Percentiles rank a stretch among this genome's conserved stretches.
Evolutionary conservation across 2,113 vertebrate species (phyloP).

Genomic region (Halichoerus grypus): DNA sequence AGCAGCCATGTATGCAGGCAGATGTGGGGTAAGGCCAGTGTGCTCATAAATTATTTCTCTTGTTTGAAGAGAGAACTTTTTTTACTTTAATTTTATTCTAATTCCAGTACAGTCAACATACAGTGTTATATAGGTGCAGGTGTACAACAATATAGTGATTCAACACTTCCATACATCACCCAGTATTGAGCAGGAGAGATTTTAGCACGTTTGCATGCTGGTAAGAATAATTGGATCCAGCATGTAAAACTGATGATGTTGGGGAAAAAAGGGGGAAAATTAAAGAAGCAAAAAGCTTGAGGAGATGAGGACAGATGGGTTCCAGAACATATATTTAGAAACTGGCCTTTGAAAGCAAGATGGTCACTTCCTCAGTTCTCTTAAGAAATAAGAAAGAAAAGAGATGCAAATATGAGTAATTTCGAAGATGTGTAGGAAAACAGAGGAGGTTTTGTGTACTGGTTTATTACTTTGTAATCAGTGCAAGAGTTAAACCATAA

Average conservation of each 20-base stretch:
- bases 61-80: neutral
- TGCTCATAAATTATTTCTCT: neutral
- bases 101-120: neutral
- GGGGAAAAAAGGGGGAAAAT: neutral
- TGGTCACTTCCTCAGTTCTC: neutral
- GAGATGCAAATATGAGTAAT: neutral
- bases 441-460: neutral
- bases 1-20: neutral
- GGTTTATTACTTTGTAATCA: neutral
- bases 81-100: neutral
- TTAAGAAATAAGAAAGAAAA: neutral
- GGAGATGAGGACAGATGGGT: neutral
- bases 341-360: neutral
- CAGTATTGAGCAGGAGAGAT: neutral
- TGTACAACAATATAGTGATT: neutral
- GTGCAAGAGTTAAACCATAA: neutral
- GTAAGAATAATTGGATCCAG: neutral
- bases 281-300: neutral
- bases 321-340: neutral
- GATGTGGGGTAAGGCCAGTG: neutral
- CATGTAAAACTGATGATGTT: neutral
- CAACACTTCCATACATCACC: neutral
- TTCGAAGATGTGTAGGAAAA: neutral
- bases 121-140: neutral
- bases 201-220: neutral